Evolutionary conservation across 2,113 vertebrate species (phyloP), one percentile per base, ranked within the genome.

Genomic region (Channa argus): DNA sequence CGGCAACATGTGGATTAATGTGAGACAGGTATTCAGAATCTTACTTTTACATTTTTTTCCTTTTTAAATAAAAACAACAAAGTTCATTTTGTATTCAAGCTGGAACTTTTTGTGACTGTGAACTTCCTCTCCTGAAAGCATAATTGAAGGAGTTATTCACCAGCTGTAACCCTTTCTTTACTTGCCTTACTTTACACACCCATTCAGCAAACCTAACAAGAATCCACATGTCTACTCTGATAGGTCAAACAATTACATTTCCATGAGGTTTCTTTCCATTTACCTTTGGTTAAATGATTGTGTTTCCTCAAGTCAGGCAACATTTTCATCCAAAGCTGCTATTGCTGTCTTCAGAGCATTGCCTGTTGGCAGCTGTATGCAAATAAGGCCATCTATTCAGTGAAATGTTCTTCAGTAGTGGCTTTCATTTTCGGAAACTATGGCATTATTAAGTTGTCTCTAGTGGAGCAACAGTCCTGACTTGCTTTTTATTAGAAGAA

Each of bases 321-420:
- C 34, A 47, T 51, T 49, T 45, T 50, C 36, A 4, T 50, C 34
- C 39, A 11, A 38, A 33, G 12, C 58, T 41, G 61, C n/a, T 52
- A 14, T 14, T 52, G 50, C 56, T 80, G 62, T 55, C 65, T 62
- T 49, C 52, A 39, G 46, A 70, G 52, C 73, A 1, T 14, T 63
- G 77, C 10, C 79, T 77, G 64, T 34, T n/a, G 63, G 64, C 87
- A 88, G 74, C 86, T 92, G 86, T 89, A 90, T 89, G 89, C 83
- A 92, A 92, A 92, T 88, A 9, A 80, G 75, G 49, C 5, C 59
- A 77, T 65, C 63, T 73, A 37, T 53, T 54, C 70, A 63, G 33
- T 51, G 64, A 47, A 43, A 76, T 13, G 11, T 4, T 9, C 33
- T n/a, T 0, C 10, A 60, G 77, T 77, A 80, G 79, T 86, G 79